Base-by-base conservation (phyloP, 2,888 invertebrate genomes). In the Esperia sulphurella region DNA sequence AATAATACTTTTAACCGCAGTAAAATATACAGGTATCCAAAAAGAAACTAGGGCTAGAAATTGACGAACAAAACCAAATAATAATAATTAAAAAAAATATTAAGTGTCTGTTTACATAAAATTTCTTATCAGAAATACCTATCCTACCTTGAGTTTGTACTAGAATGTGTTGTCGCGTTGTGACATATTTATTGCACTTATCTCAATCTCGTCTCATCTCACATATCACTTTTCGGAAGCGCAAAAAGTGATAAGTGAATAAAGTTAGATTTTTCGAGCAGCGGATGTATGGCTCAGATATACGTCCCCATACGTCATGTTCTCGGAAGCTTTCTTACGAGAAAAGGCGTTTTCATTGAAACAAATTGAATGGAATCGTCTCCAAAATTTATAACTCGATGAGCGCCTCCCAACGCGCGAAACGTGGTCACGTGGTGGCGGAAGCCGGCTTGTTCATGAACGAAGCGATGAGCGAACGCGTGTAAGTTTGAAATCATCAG, bases 401-500 rank as follows among this genome's bases (percentile, higher is more conserved):
- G 73, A 67, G 63, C 52, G 55, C 54, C 49, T 44, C 58, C 49
- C 44, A 49, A 33, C 59, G 68, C 63, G 65, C 61, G 59, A 65
- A 73, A 67, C 58, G 70, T 63, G 71, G 71, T 73, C 71, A 65
- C 68, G 71, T 64, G 68, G 59, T 59, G 21, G 49, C 28, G 50
- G 57, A 44, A 12, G 21, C 1, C 49, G 30, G 9, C 43, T 14
- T n/a, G 7, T 30, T 52, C 28, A 30, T 12, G 8, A 54, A 50
- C 48, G 43, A 55, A 63, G 58, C 59, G 50, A 21, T 21, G n/a
- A n/a, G n/a, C n/a, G n/a, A n/a, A n/a, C n/a, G n/a, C n/a, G n/a
- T 21, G 5, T 21, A 21, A 21, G 21, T 21, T 21, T 21, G 21
- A 21, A 21, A 21, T 21, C 21, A n/a, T n/a, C n/a, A n/a, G n/a